These are phyloP conservation scores for Papilio gigon DNA, from an alignment of 2,888 invertebrate genomes.

Conservation along the genomic window DNA sequence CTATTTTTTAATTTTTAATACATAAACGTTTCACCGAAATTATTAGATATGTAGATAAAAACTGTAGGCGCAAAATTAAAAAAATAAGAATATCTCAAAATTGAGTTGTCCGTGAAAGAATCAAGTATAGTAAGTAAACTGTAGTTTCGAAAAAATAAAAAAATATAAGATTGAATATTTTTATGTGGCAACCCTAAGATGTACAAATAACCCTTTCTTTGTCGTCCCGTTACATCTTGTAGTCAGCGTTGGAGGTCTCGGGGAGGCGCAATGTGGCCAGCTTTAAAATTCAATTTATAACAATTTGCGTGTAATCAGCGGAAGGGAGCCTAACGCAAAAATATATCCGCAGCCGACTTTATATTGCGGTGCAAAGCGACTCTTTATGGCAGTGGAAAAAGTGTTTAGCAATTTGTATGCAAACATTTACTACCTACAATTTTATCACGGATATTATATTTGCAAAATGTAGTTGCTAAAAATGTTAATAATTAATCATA, in stretches of 20 bases:
- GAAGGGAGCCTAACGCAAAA: constrained; percentile 72
- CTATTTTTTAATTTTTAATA: no score
- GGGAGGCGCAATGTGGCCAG: constrained; percentile 63
- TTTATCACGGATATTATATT: neutral
- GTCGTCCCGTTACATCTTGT: constrained; percentile 58
- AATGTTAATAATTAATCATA: neutral
- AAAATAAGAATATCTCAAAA: no score
- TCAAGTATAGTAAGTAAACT: no score
- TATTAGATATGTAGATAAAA: no score
- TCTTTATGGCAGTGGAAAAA: constrained; percentile 54
- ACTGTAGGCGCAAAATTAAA: no score
- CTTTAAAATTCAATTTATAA: constrained; percentile 82
- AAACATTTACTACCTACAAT: neutral
- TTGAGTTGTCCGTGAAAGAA: no score
- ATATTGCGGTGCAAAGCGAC: constrained; percentile 59
- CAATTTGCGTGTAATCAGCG: constrained; percentile 80
- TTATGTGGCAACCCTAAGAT: constrained; percentile 58
- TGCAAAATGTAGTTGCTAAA: neutral
- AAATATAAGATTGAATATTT: neutral
- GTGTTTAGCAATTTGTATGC: constrained; percentile 46
- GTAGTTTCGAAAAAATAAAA: no score
- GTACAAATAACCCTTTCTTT: constrained; percentile 71
- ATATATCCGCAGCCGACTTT: constrained; percentile 64
- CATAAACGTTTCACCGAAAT: no score
- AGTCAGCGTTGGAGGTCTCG: constrained; percentile 45